Evolutionary conservation across 1,140 invertebrate genomes (phyloP).

Genomic region (Heliothis subflexa): DNA sequence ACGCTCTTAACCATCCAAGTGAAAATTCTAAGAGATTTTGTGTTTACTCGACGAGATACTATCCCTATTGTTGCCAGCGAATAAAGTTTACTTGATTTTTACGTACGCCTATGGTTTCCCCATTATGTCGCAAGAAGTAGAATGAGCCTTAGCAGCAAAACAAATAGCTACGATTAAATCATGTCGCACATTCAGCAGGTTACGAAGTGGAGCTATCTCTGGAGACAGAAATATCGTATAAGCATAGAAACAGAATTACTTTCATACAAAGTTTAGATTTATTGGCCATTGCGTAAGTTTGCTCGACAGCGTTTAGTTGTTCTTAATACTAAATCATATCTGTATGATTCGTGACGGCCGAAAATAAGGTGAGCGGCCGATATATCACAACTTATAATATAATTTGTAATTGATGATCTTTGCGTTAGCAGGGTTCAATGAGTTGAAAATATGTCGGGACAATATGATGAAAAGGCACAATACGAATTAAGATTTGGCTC

Average conservation of each 20-base stretch:
- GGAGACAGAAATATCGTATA: conserved; percentile 73
- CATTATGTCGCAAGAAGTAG: conserved; percentile 57
- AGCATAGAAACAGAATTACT: conserved; percentile 80
- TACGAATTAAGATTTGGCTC: conserved; percentile 64
- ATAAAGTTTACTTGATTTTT: conserved; percentile 56
- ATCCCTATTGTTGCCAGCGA: conserved; percentile 56
- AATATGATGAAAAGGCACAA: conserved; percentile 49
- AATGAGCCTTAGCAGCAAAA: conserved; percentile 62
- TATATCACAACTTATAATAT: conserved; percentile 32
- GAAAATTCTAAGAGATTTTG: conserved; percentile 74
- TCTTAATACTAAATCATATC: conserved; percentile 82
- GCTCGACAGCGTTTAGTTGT: conserved; percentile 76
- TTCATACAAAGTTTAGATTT: conserved; percentile 82
- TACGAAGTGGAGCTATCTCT: conserved; percentile 71
- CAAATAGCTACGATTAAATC: conserved; percentile 69
- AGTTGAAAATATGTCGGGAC: conserved; percentile 36
- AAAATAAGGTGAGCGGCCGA: conserved; percentile 61
- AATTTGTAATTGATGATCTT: conserved; percentile 37
- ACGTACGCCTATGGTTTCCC: conserved; percentile 56
- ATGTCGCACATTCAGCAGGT: conserved; percentile 67
- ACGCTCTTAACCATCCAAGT: conserved; percentile 73
- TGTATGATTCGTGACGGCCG: conserved; percentile 70
- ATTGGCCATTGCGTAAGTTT: conserved; percentile 76
- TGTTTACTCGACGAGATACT: conserved; percentile 64
- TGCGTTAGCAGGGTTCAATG: conserved; percentile 12